Evolutionary conservation across 1,140 invertebrate genomes (phyloP).

Genomic region (Cotesia glomerata): DNA sequence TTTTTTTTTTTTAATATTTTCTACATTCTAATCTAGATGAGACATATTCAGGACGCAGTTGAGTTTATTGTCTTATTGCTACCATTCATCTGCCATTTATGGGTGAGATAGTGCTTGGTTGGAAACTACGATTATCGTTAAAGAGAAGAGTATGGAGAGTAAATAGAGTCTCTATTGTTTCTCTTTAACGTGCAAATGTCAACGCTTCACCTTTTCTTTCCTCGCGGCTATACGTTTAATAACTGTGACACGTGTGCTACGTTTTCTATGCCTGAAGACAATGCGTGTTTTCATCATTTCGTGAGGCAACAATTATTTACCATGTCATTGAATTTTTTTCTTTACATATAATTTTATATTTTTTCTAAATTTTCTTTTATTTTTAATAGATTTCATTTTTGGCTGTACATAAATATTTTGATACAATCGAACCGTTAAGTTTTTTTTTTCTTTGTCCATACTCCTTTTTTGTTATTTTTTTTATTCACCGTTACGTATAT

Average conservation of each 20-base stretch:
- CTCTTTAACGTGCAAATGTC: conserved; percentile 24
- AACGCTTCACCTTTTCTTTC: conserved; percentile 28
- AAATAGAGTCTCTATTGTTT: conserved; percentile 15
- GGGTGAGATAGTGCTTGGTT: background rate
- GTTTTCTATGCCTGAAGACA: background rate
- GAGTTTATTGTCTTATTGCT: background rate
- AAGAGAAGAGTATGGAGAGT: background rate
- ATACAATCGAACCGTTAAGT: background rate
- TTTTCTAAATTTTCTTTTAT: background rate
- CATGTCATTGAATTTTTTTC: background rate
- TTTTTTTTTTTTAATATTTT: background rate
- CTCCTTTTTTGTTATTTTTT: background rate
- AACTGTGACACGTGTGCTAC: conserved; percentile 14
- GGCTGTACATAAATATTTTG: conserved; percentile 1
- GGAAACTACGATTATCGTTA: conserved; percentile 12
- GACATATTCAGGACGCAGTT: background rate
- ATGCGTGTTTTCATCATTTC: conserved; percentile 6
- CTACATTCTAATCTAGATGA: background rate
- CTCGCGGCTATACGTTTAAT: conserved; percentile 18
- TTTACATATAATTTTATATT: background rate
- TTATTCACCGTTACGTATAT: conserved; percentile 7
- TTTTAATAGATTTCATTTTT: background rate
- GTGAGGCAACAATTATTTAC: conserved; percentile 1
- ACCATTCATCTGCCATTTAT: conserved; percentile 26
- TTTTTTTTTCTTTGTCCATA: background rate